phyloP scores from a whole-genome alignment of 2,888 invertebrate genomes.

The Nipponacmea schrenckii region DNA sequence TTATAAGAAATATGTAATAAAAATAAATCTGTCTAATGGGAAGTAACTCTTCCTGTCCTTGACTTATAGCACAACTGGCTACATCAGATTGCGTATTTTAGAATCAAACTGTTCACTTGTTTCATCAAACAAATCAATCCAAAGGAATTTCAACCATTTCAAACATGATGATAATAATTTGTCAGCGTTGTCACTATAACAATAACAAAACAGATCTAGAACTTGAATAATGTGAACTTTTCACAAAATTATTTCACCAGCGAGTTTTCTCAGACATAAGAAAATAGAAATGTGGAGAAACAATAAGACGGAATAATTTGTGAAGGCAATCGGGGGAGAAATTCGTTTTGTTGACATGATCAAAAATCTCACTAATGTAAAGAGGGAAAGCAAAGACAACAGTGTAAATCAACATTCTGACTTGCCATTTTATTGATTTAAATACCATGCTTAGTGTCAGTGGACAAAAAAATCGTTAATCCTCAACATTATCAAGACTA shows the following conservation, averaged over 20 bases:
- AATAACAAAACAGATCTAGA: not conserved
- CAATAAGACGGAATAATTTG: not conserved
- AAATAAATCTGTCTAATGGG: no score
- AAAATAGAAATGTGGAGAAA: not conserved
- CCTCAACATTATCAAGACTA: no score
- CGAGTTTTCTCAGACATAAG: not conserved
- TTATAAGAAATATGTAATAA: no score
- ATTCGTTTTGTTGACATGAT: slow-evolving; percentile 9
- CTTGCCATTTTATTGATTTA: slow-evolving; percentile 3
- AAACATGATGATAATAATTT: not conserved
- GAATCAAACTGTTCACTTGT: no score
- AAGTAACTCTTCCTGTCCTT: no score
- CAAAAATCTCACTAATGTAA: slow-evolving; percentile 9
- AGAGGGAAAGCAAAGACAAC: slow-evolving; percentile 3
- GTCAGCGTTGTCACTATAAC: not conserved
- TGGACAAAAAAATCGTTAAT: no score
- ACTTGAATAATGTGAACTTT: not conserved
- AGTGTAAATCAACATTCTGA: not conserved
- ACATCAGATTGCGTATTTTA: no score
- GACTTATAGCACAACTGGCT: no score
- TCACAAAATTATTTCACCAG: not conserved
- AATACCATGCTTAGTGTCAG: not conserved
- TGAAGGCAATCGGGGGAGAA: not conserved
- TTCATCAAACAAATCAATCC: no score
- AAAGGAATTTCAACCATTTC: not conserved